Evolutionary conservation across 2,113 vertebrate species (phyloP).

Genomic region (Phaetusa simplex): DNA sequence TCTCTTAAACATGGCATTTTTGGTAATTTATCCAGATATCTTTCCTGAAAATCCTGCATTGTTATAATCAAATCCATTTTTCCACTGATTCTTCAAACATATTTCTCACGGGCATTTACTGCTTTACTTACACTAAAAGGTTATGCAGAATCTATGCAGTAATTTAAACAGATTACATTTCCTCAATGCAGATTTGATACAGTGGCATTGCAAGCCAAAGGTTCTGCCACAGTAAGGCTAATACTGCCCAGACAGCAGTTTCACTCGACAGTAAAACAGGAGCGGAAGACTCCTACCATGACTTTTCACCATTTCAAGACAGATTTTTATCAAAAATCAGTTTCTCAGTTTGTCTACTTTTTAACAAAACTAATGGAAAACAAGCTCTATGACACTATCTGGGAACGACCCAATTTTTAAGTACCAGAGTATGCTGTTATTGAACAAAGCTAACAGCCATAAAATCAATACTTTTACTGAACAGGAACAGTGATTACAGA

Average conservation of each 20-base stretch:
- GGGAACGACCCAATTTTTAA: neutral
- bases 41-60: neutral
- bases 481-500: neutral
- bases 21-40: neutral
- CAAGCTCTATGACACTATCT: neutral
- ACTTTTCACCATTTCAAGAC: neutral
- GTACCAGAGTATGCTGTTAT: neutral
- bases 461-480: neutral
- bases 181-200: neutral
- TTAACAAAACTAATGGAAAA: neutral
- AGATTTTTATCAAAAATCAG: neutral
- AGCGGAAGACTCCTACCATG: neutral
- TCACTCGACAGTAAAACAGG: neutral
- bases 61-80: conserved; percentile 38
- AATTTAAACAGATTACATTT: neutral
- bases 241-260: neutral
- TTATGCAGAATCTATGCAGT: neutral
- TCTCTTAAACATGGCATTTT: neutral
- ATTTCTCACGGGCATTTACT: conserved; percentile 3
- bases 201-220: neutral
- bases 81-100: conserved; percentile 11
- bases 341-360: neutral
- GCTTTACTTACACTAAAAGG: neutral
- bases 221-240: neutral
- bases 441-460: neutral